Evolutionary conservation across 2,888 invertebrate species (phyloP).

Genomic region (Mesodorylaimus sp.): DNA sequence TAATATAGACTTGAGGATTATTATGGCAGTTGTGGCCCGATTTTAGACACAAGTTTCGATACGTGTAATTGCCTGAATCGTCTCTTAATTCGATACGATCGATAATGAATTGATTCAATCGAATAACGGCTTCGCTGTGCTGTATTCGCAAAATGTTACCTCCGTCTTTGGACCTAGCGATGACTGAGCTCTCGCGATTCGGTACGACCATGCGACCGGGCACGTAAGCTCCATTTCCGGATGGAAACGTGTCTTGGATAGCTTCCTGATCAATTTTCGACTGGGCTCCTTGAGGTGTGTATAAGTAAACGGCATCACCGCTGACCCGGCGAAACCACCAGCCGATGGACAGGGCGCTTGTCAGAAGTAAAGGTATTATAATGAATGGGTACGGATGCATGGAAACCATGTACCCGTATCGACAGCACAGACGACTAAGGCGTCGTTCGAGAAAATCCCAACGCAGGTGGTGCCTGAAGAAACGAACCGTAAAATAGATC

Average conservation of each 20-base stretch:
- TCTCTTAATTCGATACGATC: slow-evolving; percentile 15
- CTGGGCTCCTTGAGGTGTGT: slow-evolving; percentile 3
- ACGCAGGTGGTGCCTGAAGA: too few species aligned
- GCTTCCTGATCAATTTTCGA: neutral
- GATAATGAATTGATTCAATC: slow-evolving; percentile 22
- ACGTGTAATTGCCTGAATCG: slow-evolving; percentile 19
- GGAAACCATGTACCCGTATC: too few species aligned
- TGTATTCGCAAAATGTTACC: slow-evolving; percentile 58
- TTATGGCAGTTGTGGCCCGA: neutral
- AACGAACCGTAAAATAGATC: too few species aligned
- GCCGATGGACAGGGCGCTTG: too few species aligned
- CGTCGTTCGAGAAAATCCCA: too few species aligned
- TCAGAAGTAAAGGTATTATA: too few species aligned
- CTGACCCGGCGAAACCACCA: too few species aligned
- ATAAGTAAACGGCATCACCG: slow-evolving; percentile 7
- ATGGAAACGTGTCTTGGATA: slow-evolving; percentile 3
- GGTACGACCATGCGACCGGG: neutral
- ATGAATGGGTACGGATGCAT: too few species aligned
- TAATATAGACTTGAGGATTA: neutral
- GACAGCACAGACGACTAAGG: too few species aligned
- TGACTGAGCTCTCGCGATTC: slow-evolving; percentile 36
- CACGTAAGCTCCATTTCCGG: slow-evolving; percentile 1
- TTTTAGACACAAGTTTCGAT: slow-evolving; percentile 23
- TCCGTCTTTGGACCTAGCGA: slow-evolving; percentile 56
- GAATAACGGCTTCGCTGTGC: slow-evolving; percentile 22